A percentile compares a stretch with the other conserved stretches of the same genome.
These are phyloP conservation scores for Bradypodion ventrale DNA, from an alignment of 2,797 vertebrate genomes.

Conservation along the genomic window DNA sequence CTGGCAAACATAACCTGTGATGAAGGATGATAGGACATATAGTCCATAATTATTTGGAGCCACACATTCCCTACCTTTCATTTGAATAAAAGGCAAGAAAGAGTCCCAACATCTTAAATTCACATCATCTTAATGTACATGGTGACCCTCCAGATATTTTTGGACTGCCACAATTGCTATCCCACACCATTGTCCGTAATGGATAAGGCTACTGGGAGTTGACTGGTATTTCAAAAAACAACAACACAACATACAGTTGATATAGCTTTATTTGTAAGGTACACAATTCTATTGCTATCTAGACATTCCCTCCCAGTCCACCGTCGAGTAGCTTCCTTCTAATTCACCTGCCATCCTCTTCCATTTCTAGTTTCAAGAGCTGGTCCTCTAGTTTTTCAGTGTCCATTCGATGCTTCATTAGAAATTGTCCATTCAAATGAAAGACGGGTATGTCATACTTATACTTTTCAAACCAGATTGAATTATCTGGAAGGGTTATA, in stretches of 20 bases:
- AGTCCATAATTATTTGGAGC: too few species aligned
- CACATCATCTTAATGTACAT: not conserved
- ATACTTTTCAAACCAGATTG: conserved; percentile 81
- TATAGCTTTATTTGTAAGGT: not conserved
- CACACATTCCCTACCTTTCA: too few species aligned
- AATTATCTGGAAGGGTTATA: conserved; percentile 83
- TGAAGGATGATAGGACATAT: too few species aligned
- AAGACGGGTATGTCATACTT: conserved; percentile 87
- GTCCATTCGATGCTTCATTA: conserved; percentile 87
- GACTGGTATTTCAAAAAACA: fast-evolving
- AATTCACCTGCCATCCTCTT: conserved; percentile 46
- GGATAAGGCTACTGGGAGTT: not conserved
- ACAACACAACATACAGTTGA: not conserved
- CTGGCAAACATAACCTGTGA: too few species aligned
- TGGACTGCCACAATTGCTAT: not conserved
- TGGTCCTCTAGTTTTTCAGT: conserved; percentile 76
- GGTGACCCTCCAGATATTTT: not conserved
- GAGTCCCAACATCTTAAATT: not conserved
- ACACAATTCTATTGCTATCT: not conserved
- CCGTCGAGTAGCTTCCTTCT: conserved; percentile 3
- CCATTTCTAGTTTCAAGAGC: conserved; percentile 73
- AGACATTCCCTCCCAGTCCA: not conserved
- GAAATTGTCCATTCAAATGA: conserved; percentile 85
- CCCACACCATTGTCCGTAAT: not conserved
- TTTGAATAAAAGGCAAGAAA: not conserved